Percentiles rank a stretch among this genome's conserved stretches.
Evolutionary conservation across 2,888 invertebrate species (phyloP).

Genomic region (Lordiphosa fenestrarum): DNA sequence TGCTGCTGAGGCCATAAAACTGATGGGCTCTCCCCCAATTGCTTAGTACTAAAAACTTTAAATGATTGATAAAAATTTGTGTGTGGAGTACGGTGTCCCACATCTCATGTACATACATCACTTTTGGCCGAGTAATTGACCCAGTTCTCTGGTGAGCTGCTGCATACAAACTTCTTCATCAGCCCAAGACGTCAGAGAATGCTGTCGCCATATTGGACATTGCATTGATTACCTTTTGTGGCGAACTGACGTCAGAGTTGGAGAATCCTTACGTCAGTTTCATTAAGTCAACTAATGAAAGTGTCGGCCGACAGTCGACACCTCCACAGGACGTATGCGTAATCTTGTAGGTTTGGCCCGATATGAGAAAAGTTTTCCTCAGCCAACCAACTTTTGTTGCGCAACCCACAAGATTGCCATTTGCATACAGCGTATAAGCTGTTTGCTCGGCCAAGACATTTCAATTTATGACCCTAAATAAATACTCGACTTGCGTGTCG

Average conservation of each 20-base stretch:
- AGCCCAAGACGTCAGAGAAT: constrained; percentile 25
- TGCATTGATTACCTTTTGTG: constrained; percentile 46
- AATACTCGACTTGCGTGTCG: constrained; percentile 47
- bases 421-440: constrained; percentile 33
- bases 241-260: constrained; percentile 47
- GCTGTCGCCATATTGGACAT: constrained; percentile 30
- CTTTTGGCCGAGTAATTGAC: constrained; percentile 48
- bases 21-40: constrained; percentile 10
- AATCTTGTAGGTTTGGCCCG: constrained; percentile 26
- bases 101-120: constrained; percentile 35
- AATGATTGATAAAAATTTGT: constrained; percentile 31
- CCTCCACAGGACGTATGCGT: constrained; percentile 55
- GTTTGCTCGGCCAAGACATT: constrained; percentile 36
- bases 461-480: constrained; percentile 45
- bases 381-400: constrained; percentile 38
- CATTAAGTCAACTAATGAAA: constrained; percentile 50
- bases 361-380: constrained; percentile 38
- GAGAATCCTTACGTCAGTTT: constrained; percentile 33
- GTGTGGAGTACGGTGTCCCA: constrained; percentile 31
- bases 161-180: constrained; percentile 1
- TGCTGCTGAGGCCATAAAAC: constrained; percentile 41
- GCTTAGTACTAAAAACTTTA: constrained; percentile 23
- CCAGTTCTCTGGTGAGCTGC: constrained; percentile 45
- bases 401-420: constrained; percentile 36
- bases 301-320: constrained; percentile 21